Base-by-base conservation (phyloP, 1,140 invertebrate genomes). In the Bradynema listronoti region DNA sequence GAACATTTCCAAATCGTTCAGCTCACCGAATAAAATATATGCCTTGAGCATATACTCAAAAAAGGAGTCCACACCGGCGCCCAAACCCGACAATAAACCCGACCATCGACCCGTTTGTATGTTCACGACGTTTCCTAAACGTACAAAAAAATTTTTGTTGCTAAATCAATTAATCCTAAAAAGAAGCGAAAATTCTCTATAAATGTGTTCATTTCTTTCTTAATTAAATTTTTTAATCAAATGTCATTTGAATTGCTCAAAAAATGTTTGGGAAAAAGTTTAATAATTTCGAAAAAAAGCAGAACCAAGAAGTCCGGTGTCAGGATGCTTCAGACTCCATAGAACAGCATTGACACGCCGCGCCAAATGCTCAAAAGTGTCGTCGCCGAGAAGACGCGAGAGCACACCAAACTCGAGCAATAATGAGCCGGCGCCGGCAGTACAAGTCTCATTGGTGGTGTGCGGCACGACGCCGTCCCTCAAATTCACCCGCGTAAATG, bases 41-140 rank as follows among this genome's bases (percentile, higher is more conserved):
- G 83, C 78, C 75, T 86, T 86, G 19, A 87, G 79, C 47, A 86
- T 76, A 78, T 86, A 86, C 78, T 86, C 85, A 77, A 82, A 86
- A 73, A 84, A 86, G 9, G 84, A 85, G 73, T 86, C 85, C n/a
- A 85, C 73, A 19, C 85, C 85, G 46, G 85, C 85, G 25, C 85
- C 86, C 5, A 87, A 69, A 3, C 86, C 85, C 32, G 83, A 83
- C 72, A 86, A 79, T 43, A 80, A 73, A 11, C 84, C 82, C 19
- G 81, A 71, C 85, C 85, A 86, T 73, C 83, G 79, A 2, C 85
- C 85, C 33, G 83, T 85, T 68, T 85, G 81, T 19, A 85, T 82
- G 72, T 86, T 80, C 43, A 85, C 83, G 3, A 84, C 80, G 78
- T 84, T 85, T 30, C 84, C 84, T 83, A 16, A 63, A 63, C 39